Percentiles rank a stretch among this genome's conserved stretches.
phyloP scores from a whole-genome alignment of 2,113 vertebrate genomes.

The Phrynocephalus versicolor region DNA sequence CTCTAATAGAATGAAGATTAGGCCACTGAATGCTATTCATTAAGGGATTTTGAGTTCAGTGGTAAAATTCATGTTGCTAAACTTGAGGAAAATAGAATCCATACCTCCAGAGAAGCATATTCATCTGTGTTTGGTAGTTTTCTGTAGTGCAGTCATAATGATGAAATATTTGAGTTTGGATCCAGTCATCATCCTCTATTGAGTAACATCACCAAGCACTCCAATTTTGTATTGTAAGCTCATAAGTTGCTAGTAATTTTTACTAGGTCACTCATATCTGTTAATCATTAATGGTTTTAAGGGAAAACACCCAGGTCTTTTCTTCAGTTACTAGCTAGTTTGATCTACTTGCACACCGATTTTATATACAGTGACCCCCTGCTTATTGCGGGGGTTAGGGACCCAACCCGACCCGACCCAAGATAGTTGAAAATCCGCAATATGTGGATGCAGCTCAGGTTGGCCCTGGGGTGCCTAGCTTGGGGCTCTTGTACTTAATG shows the following conservation, averaged over 20 bases:
- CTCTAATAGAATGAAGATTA: neutral
- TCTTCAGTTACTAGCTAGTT: neutral
- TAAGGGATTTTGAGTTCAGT: neutral
- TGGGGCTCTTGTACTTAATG: too few relatives aligned
- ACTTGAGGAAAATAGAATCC: too few relatives aligned
- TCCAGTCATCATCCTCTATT: neutral
- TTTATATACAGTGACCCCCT: neutral
- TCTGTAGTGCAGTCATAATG: accelerated
- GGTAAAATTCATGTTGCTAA: neutral
- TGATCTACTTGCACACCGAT: neutral
- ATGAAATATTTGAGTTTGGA: accelerated
- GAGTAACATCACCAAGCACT: neutral
- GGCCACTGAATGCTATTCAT: neutral
- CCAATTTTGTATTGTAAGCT: too few relatives aligned
- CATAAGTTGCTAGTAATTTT: neutral
- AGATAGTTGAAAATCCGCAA: too few relatives aligned
- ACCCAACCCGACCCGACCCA: too few relatives aligned
- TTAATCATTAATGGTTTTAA: neutral
- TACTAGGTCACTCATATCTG: neutral
- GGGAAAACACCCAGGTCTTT: neutral
- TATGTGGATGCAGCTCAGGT: too few relatives aligned
- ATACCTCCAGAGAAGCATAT: too few relatives aligned
- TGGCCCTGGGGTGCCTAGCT: too few relatives aligned
- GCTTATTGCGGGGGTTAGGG: too few relatives aligned
- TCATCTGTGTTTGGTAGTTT: neutral